A percentile compares a stretch with the other conserved stretches of the same genome.
phyloP scores from a whole-genome alignment of 53 echinoderm and acorn worm species.

The Patiria pectinifera region DNA sequence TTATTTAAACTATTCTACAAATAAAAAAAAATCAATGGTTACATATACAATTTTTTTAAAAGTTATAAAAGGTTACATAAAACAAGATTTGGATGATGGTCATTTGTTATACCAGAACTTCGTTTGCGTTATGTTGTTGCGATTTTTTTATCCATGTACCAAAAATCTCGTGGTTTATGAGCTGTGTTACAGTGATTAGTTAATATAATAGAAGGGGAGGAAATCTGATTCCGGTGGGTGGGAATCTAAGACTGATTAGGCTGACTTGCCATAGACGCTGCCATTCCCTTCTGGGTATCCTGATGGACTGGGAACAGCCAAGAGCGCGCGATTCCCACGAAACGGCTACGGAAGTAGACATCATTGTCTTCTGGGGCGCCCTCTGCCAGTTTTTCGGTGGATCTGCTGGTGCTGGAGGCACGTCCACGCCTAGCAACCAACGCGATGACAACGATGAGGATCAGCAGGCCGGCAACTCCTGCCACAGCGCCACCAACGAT shows the following conservation, averaged over 20 bases:
- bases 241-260: conserved; percentile 24
- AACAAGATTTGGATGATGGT: no score
- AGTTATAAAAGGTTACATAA: neutral
- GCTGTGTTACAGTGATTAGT: no score
- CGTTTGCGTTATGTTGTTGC: neutral
- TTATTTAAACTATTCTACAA: no score
- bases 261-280: conserved; percentile 32
- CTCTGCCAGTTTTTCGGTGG: conserved; percentile 25
- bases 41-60: neutral
- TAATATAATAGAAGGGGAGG: no score
- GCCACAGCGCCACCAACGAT: conserved; percentile 58
- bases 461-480: conserved; percentile 20
- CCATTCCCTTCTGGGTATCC: conserved; percentile 72
- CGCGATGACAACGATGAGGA: conserved; percentile 55
- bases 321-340: conserved; percentile 76
- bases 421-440: neutral
- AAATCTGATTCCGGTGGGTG: neutral
- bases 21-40: neutral
- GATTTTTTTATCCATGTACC: neutral
- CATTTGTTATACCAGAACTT: no score
- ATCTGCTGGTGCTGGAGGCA: neutral
- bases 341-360: conserved; percentile 77
- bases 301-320: conserved; percentile 89
- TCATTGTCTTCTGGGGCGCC: conserved; percentile 61
- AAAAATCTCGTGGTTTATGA: no score